Evolutionary conservation across 2,797 vertebrate species (phyloP), one percentile per base, ranked within the genome.

Genomic region (Coilia nasus): DNA sequence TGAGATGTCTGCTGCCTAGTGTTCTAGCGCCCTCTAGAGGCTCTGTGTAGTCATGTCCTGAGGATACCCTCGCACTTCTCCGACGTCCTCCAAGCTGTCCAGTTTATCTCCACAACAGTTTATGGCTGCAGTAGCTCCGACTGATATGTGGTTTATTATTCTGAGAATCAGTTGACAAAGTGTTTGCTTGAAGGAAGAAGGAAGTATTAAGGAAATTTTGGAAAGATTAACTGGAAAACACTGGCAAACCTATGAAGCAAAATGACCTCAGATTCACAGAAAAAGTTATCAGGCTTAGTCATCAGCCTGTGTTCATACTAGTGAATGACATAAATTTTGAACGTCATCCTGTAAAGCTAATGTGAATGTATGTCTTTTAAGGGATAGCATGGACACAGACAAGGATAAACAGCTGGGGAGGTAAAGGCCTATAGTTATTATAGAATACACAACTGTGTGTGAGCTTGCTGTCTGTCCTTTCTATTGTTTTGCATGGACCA

Each of bases 361-460:
- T 85, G 25, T 84, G 0, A 56, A 75, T 88, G 56, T 88, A 83
- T 56, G 88, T 85, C 67, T 92, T 90, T 86, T 85, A 90, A 99
- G 98, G 83, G 98, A 99, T 91, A 93, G 95, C 91, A 99, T 99
- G 97, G 98, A 99, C 91, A 97, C 96, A 88, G 98, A 99, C 92
- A 99, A 98, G 93, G 98, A 99, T 84, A 98, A 99, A 92, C 94
- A 95, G 28, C 95, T 98, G 60, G 97, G 97, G 91, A 97, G 98
- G 98, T 99, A 97, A 94, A 57, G 82, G 0, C 25, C 82, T 78
- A 47, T 50, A 56, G 28, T 57, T 4, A 6, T 81, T 84, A 15
- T 81, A 82, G 56, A 64, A 41, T 46, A 46, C 23, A 71, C 62
- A 41, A 82, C 14, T 78, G 6, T 78, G 71, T 44, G 71, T 9